Conservation (phyloP, 2,113 vertebrate species). For the Aldabrachelys gigantea region DNA sequence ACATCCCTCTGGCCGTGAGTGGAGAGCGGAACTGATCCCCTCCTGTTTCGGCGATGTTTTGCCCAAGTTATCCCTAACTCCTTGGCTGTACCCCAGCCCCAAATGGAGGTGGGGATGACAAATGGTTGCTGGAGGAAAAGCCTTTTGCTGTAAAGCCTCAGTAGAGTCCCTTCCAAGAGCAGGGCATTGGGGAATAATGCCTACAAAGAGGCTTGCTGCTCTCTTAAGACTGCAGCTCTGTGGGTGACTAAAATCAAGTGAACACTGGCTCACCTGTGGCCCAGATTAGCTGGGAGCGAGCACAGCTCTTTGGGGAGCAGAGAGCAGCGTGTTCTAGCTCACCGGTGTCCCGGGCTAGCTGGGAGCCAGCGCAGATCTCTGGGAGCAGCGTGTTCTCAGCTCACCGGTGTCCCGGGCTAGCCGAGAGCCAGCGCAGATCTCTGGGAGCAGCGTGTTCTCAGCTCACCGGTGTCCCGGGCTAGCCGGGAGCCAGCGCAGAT, state of each 20-base stretch:
- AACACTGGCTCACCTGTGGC: not conserved
- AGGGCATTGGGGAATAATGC: not conserved
- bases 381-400: no score
- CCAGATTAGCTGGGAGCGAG: not conserved
- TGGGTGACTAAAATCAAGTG: not conserved
- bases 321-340: not conserved
- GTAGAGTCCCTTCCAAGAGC: not conserved
- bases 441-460: no score
- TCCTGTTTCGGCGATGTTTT: not conserved
- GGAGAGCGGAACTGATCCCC: not conserved
- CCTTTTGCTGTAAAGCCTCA: not conserved
- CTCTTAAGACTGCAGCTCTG: not conserved
- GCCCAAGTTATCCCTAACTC: not conserved
- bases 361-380: no score
- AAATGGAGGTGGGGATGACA: not conserved
- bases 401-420: no score
- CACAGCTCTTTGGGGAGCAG: not conserved
- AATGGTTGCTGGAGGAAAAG: not conserved
- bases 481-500: no score
- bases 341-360: no score
- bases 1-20: not conserved
- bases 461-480: no score
- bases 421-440: no score
- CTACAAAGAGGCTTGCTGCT: not conserved
- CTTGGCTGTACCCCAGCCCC: not conserved